Base-by-base conservation (phyloP, 2,888 invertebrate species). In the Achlya flavicornis region DNA sequence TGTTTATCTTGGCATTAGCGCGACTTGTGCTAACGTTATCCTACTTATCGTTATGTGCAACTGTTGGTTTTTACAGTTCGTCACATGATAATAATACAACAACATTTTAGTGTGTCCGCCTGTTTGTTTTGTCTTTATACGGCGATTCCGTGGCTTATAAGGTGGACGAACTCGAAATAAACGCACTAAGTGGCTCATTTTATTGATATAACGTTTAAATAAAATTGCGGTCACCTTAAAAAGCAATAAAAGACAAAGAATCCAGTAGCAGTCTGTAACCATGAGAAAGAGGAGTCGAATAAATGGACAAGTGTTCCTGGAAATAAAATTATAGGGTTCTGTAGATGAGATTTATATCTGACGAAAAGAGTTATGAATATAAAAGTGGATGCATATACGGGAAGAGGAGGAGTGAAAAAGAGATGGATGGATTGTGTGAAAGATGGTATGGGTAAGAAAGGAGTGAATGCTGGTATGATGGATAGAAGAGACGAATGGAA, bases 201-300 rank as follows among this genome's bases (percentile, higher is more conserved):
- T 85, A 87, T 87, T 87, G 86, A 88, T 89, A 87, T 80, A 88
- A 77, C 85, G 84, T 87, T 88, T 89, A 88, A 87, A 86, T 84
- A 80, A 89, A 88, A 90, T 87, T 90, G 86, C 85, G 87, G 87
- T 85, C 86, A 84, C 80, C 79, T 84, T 79, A 79, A 83, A 87
- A 87, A 85, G 77, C 72, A 83, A 84, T 85, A 88, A 89, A 91
- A 87, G 84, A 72, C 70, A 81, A 80, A 87, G 89, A 90, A 91
- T 92, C 80, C 93, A 90, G 93, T 92, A 93, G 93, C 93, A 81
- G 84, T 81, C 82, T 81, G 85, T 84, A 87, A 76, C 87, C 92
- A 90, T 92, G 93, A 92, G 92, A 93, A 93, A 92, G 91, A 89
- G 81, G 83, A 81, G 83, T 79, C 76, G 84, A 87, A 87, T 89